Percentiles rank a stretch among this genome's conserved stretches.
phyloP scores from a whole-genome alignment of 92 coral and sea anemone genomes.

The Montipora capitata region DNA sequence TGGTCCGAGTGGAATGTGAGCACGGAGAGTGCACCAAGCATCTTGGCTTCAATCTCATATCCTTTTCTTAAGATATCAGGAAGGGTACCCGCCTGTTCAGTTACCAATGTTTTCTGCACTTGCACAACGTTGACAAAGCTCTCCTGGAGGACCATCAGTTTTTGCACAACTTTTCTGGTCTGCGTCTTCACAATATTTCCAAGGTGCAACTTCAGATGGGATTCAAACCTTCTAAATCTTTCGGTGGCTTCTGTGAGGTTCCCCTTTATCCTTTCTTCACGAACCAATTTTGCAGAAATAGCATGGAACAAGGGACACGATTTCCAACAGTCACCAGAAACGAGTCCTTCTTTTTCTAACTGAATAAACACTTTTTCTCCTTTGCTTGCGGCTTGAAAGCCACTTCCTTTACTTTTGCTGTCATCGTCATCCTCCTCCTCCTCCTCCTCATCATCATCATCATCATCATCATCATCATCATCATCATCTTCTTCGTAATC shows the following conservation, averaged over 20 bases:
- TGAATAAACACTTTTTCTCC: slow-evolving; percentile 64
- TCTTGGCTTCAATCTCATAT: slow-evolving; percentile 9
- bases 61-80: slow-evolving; percentile 25
- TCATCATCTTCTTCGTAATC: slow-evolving; percentile 45
- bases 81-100: slow-evolving; percentile 12
- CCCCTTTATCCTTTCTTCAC: background rate
- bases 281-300: slow-evolving; percentile 70
- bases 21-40: background rate
- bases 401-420: no score
- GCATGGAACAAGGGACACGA: slow-evolving; percentile 67
- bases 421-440: background rate
- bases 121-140: slow-evolving; percentile 56
- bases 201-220: slow-evolving; percentile 46
- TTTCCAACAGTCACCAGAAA: slow-evolving; percentile 29
- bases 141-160: slow-evolving; percentile 49
- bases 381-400: slow-evolving; percentile 8
- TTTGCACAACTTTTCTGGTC: slow-evolving; percentile 49
- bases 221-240: slow-evolving; percentile 60
- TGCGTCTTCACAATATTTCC: slow-evolving; percentile 55
- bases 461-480: slow-evolving; percentile 12
- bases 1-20: background rate
- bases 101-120: slow-evolving; percentile 24
- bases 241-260: slow-evolving; percentile 29
- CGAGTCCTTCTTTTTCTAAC: slow-evolving; percentile 17
- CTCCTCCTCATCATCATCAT: background rate